These are phyloP conservation scores for Chrysogorgia sp. DNA, from an alignment of 92 coral and sea anemone genomes.

Conservation along the genomic window DNA sequence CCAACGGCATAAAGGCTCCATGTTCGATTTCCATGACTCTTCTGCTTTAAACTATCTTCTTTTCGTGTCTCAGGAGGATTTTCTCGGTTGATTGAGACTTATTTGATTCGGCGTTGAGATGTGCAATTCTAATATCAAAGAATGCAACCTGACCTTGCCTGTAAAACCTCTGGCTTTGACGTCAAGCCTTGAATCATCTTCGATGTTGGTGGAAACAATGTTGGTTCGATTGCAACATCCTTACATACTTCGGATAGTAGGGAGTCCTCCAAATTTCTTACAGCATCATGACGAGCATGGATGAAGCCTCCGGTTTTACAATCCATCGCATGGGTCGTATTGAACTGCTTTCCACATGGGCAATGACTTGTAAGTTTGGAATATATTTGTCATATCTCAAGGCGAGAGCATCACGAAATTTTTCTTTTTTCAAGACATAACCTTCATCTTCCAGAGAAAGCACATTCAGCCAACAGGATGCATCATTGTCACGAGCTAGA, in stretches of 20 bases:
- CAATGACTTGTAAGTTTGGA: neutral
- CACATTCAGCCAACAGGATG: neutral
- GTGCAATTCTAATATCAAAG: no score
- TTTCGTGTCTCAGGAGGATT: no score
- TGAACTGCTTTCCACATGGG: neutral
- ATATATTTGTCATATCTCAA: conserved; percentile 14
- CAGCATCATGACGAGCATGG: neutral
- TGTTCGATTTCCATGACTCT: no score
- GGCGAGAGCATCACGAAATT: conserved; percentile 8
- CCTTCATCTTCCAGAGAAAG: conserved; percentile 3
- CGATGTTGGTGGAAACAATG: neutral
- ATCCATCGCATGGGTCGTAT: conserved; percentile 3
- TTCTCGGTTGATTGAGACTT: no score
- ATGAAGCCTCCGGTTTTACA: no score
- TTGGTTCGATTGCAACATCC: conserved; percentile 19
- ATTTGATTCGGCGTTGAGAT: no score
- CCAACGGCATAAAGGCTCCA: no score
- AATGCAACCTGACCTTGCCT: no score
- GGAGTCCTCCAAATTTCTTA: neutral
- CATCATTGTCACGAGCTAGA: neutral
- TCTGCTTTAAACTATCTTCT: no score
- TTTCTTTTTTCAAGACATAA: conserved; percentile 2
- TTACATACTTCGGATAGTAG: conserved; percentile 5
- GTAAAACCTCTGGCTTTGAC: no score
- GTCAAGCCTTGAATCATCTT: no score